These are phyloP conservation scores for Phania funesta DNA, from an alignment of 2,888 invertebrate species.

Conservation along the genomic window DNA sequence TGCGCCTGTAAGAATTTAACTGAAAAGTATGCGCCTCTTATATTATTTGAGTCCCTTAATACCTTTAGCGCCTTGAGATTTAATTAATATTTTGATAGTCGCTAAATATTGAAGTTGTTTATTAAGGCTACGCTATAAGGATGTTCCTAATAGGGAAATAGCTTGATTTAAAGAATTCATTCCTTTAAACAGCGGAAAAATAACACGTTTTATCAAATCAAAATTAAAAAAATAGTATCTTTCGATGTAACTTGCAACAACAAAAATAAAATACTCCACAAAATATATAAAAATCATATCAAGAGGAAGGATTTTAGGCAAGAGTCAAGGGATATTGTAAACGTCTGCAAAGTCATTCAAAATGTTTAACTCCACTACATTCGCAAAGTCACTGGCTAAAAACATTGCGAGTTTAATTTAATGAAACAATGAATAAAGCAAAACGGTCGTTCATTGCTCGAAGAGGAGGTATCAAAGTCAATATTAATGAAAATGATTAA, in stretches of 20 bases:
- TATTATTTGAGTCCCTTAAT: no score
- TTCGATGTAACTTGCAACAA: slow-evolving; percentile 17
- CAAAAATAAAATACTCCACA: not conserved
- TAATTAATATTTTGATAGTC: no score
- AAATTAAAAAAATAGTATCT: not conserved
- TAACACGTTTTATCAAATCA: not conserved
- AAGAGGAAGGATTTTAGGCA: slow-evolving; percentile 16
- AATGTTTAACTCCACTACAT: slow-evolving; percentile 10
- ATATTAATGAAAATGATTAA: slow-evolving; percentile 45
- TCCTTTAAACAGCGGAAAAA: not conserved
- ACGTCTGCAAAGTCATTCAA: slow-evolving; percentile 49
- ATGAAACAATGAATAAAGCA: slow-evolving; percentile 52
- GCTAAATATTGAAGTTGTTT: no score
- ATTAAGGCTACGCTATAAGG: no score
- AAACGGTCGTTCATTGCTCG: slow-evolving; percentile 23
- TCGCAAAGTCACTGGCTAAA: slow-evolving; percentile 20
- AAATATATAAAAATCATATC: slow-evolving; percentile 10
- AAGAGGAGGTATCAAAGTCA: slow-evolving; percentile 57
- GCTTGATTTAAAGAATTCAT: not conserved
- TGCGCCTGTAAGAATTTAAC: no score
- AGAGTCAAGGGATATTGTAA: slow-evolving; percentile 38
- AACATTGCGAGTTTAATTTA: slow-evolving; percentile 57
- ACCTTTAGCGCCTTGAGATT: no score
- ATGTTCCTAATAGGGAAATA: no score
- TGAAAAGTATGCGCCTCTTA: no score